A percentile compares a stretch with the other conserved stretches of the same genome.
Evolutionary conservation across 2,888 invertebrate genomes (phyloP).

Genomic region (Lasioglossum vierecki): DNA sequence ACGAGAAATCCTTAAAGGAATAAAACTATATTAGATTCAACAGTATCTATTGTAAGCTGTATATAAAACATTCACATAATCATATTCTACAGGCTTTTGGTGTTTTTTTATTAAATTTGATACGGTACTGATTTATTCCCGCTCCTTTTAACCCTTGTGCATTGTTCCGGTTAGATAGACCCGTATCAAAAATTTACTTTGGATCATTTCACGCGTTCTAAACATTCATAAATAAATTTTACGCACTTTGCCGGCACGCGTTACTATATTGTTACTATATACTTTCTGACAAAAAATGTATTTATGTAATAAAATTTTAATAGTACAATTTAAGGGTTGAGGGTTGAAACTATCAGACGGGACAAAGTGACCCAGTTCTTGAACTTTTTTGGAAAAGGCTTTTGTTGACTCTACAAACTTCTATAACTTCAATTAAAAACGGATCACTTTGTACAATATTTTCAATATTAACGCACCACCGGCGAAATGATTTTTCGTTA

Average conservation of each 20-base stretch:
- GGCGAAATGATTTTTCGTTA: too few relatives aligned
- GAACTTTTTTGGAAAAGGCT: neutral
- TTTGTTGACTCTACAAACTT: neutral
- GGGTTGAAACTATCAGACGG: neutral
- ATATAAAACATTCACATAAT: neutral
- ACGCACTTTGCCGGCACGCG: neutral
- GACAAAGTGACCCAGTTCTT: neutral
- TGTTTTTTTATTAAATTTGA: neutral
- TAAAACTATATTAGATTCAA: too few relatives aligned
- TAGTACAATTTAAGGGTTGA: neutral
- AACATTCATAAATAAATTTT: neutral
- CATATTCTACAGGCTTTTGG: neutral
- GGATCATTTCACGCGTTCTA: neutral
- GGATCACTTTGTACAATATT: neutral
- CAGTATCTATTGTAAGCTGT: neutral
- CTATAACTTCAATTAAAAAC: neutral
- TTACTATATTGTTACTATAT: too few relatives aligned
- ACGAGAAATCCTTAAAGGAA: too few relatives aligned
- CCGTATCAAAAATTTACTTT: neutral
- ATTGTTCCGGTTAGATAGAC: neutral
- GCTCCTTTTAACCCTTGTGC: conserved; percentile 2
- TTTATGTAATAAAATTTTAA: neutral
- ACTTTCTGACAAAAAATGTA: too few relatives aligned
- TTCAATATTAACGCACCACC: too few relatives aligned
- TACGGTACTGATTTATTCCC: neutral